These are phyloP conservation scores for Eulacestoma nigropectus DNA, from an alignment of 2,113 vertebrate genomes.

Conservation along the genomic window DNA sequence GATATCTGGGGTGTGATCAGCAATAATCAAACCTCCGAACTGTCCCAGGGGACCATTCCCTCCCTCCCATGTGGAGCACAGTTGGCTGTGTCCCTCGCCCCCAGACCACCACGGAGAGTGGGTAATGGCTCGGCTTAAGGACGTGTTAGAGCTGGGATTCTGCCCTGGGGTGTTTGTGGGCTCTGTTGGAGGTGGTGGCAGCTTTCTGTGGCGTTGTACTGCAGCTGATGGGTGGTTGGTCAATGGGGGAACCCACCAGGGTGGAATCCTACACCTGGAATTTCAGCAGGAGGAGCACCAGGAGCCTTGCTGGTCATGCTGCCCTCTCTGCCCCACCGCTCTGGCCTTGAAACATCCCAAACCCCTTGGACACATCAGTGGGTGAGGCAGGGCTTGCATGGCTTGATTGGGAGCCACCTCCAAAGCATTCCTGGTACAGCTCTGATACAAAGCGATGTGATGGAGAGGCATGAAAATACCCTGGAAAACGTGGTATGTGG, in stretches of 20 bases:
- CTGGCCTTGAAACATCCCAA: not conserved
- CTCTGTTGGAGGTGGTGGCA: not conserved
- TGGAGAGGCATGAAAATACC: accelerated
- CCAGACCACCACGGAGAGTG: not conserved
- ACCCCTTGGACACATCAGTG: not conserved
- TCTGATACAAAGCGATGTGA: not conserved
- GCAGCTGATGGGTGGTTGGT: not conserved
- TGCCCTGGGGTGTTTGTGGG: not conserved
- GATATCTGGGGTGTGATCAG: not conserved
- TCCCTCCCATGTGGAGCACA: accelerated
- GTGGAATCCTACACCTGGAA: not conserved
- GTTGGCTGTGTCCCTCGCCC: not conserved
- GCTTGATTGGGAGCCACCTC: not conserved
- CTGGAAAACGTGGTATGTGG: not conserved
- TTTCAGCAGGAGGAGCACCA: not conserved
- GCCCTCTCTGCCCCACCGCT: not conserved
- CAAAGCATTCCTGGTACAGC: not conserved
- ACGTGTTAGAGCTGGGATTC: not conserved
- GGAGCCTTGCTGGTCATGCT: accelerated
- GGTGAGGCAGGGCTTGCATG: not conserved
- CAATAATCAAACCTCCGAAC: not conserved
- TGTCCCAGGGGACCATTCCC: accelerated
- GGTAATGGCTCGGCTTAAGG: not conserved
- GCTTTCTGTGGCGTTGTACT: not conserved
- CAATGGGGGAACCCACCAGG: accelerated